These are phyloP conservation scores for Myocastor coypus DNA, from an alignment of 2,113 vertebrate genomes.

Conservation along the genomic window DNA sequence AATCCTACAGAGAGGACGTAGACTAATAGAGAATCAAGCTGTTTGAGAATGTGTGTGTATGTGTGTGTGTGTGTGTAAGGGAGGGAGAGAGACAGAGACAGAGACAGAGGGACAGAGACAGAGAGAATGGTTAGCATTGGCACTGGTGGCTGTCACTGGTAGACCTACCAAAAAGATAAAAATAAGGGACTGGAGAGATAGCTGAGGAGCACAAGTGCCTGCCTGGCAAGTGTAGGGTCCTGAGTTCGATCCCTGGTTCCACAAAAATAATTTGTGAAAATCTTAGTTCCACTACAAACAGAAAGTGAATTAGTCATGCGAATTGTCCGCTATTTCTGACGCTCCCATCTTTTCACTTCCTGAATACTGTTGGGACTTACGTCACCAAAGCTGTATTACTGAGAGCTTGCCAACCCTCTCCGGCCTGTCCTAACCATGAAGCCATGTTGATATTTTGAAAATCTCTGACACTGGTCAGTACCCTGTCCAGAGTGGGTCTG, in stretches of 20 bases:
- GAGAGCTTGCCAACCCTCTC: background rate
- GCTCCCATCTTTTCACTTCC: background rate
- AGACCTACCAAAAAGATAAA: conserved; percentile 47
- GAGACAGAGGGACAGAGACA: too few relatives aligned
- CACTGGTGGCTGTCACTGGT: background rate
- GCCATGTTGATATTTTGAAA: background rate
- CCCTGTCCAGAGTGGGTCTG: background rate
- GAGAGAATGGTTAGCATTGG: background rate
- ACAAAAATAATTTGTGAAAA: conserved; percentile 46
- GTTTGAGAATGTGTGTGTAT: background rate
- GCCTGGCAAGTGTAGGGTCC: too few relatives aligned
- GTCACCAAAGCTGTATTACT: background rate
- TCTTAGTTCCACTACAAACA: background rate
- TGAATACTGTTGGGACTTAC: background rate
- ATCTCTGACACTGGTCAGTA: background rate
- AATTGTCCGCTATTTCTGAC: background rate
- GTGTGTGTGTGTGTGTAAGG: background rate
- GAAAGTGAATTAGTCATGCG: background rate
- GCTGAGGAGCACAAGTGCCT: too few relatives aligned
- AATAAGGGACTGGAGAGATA: background rate
- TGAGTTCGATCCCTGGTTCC: too few relatives aligned
- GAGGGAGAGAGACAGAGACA: too few relatives aligned
- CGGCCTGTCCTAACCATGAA: background rate
- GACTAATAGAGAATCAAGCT: conserved; percentile 24
- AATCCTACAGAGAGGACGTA: conserved; percentile 14